phyloP scores from a whole-genome alignment of 2,888 invertebrate genomes.

The Torymus aiolomorphi region DNA sequence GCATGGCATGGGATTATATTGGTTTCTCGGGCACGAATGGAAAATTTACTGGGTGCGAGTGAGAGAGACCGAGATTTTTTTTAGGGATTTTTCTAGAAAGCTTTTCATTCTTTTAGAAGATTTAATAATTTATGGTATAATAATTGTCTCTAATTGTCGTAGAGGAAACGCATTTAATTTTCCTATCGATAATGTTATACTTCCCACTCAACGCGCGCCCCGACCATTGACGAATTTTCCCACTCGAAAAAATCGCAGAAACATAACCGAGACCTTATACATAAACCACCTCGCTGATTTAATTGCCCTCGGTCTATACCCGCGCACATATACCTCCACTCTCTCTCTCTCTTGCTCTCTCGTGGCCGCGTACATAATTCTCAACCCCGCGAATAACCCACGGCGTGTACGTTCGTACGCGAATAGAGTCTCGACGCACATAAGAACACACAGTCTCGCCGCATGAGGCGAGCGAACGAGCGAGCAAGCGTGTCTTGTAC shows the following conservation, averaged over 20 bases:
- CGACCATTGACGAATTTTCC: constrained; percentile 17
- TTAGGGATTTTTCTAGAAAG: too few species aligned
- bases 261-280: constrained; percentile 17
- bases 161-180: neutral
- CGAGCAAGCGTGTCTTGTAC: constrained; percentile 40
- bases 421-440: constrained; percentile 18
- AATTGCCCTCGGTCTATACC: constrained; percentile 59
- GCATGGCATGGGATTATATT: neutral
- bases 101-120: too few species aligned
- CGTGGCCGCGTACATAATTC: constrained; percentile 37
- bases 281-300: constrained; percentile 64
- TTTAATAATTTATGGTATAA: too few species aligned
- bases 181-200: constrained; percentile 16
- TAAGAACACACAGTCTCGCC: constrained; percentile 20
- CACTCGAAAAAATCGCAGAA: neutral
- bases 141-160: too few species aligned
- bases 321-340: neutral
- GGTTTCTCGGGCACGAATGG: neutral
- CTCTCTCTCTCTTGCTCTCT: too few species aligned
- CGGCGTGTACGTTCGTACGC: neutral
- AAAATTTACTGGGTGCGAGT: neutral
- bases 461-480: constrained; percentile 18
- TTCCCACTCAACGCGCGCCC: too few species aligned
- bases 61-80: neutral
- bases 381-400: constrained; percentile 48